Evolutionary conservation across 2,113 vertebrate genomes (phyloP), one percentile per base, ranked within the genome.

Genomic region (Apaloderma vittatum): DNA sequence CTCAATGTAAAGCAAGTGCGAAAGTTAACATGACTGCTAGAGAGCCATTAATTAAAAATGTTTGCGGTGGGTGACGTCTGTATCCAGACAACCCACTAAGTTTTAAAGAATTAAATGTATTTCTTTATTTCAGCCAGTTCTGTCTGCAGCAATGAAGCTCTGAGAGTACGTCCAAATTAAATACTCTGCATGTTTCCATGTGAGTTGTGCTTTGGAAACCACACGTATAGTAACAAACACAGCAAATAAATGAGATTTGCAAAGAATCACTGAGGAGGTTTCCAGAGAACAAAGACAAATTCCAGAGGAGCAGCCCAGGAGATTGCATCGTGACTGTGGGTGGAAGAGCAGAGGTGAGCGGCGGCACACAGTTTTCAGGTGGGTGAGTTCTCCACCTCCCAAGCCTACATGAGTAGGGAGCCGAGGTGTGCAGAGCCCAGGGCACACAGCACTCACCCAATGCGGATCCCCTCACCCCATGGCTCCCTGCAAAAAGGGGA

Each of bases 391-490:
- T 62, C 27, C 54, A 22, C 27, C 23, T 46, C 52, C 15, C 36
- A 26, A 3, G 24, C 15, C 26, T 65, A 36, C 1, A 1, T 30
- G 57, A 86, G 58, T 29, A 46, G 6, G 15, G 45, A 46, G 6
- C 34, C 1, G 2, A 81, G 26, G 34, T n/a, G 20, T n/a, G 21
- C 51, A 21, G 54, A 9, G 13, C 36, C 68, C 63, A 63, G 0
- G 12, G 55, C 26, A 43, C 14, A 15, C 13, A 22, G 57, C 51
- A 54, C 36, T 26, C 52, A 26, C 0, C 0, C 15, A 15, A 23
- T 2, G 1, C 4, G 15, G 7, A 26, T 24, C 13, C 49, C 12
- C 18, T 63, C 1, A 0, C 4, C 19, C 15, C 40, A 48, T 0
- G 0, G 23, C 40, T 85, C 55, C 21, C 2, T 0, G 32, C 45